Conservation (phyloP, 1,140 invertebrate species). For the Nixonia krombeini region DNA sequence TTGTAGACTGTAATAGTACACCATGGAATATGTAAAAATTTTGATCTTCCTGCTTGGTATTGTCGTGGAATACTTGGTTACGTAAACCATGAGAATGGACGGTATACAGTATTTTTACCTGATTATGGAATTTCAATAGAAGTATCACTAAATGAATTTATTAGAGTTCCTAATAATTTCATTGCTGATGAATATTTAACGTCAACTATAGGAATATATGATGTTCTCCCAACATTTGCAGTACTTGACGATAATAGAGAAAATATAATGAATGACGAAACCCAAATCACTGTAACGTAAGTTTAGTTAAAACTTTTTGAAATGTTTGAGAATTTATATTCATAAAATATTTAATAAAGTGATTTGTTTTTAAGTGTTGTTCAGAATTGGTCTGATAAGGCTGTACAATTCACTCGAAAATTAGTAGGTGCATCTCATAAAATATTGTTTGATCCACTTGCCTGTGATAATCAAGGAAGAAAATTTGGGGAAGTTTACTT, state of each 20-base stretch:
- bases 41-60: slow-evolving; percentile 47
- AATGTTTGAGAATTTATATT: too few species aligned
- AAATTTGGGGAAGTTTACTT: slow-evolving; percentile 59
- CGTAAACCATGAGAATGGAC: slow-evolving; percentile 8
- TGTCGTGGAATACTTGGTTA: slow-evolving; percentile 49
- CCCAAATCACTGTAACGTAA: slow-evolving; percentile 26
- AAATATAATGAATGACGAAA: slow-evolving; percentile 9
- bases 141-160: slow-evolving; percentile 41
- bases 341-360: too few species aligned
- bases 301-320: not conserved
- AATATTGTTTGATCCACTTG: slow-evolving; percentile 52
- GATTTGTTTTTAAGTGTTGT: slow-evolving; percentile 27
- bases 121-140: slow-evolving; percentile 55
- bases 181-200: slow-evolving; percentile 49
- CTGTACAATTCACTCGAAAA: slow-evolving; percentile 46
- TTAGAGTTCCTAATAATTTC: slow-evolving; percentile 17
- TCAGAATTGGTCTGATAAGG: slow-evolving; percentile 46
- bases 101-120: slow-evolving; percentile 52
- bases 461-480: slow-evolving; percentile 28
- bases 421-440: slow-evolving; percentile 35
- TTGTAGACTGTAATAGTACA: slow-evolving; percentile 43
- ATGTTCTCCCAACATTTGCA: slow-evolving; percentile 49
- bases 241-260: slow-evolving; percentile 8
- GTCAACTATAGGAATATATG: slow-evolving; percentile 46
- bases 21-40: slow-evolving; percentile 15